A percentile compares a stretch with the other conserved stretches of the same genome.
These are phyloP conservation scores for Thermophis baileyi DNA, from an alignment of 2,113 vertebrate genomes.

Conservation along the genomic window DNA sequence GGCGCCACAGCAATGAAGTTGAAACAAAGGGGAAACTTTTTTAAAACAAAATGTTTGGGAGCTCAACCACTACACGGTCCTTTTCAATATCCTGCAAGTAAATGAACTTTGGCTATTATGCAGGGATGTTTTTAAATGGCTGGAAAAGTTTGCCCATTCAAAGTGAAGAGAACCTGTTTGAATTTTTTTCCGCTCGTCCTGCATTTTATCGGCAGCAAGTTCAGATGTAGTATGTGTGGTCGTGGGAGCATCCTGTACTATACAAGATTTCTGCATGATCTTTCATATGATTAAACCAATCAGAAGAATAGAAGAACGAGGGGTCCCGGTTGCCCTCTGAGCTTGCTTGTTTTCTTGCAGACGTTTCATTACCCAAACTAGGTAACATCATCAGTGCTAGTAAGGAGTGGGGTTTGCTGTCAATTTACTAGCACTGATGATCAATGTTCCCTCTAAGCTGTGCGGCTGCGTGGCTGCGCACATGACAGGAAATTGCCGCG, in stretches of 20 bases:
- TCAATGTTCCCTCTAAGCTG: too few species aligned
- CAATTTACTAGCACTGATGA: too few species aligned
- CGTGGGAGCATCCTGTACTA: neutral
- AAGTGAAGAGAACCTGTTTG: neutral
- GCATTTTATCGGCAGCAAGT: neutral
- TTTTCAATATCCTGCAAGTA: neutral
- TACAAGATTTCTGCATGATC: neutral
- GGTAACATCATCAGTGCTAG: too few species aligned
- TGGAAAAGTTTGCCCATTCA: neutral
- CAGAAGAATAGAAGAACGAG: neutral
- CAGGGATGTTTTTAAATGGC: neutral
- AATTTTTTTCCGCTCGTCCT: neutral
- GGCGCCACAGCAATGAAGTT: fast-evolving
- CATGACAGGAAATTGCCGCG: too few species aligned
- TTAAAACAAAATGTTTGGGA: neutral
- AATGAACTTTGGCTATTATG: neutral
- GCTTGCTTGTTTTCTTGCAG: too few species aligned
- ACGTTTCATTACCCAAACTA: too few species aligned
- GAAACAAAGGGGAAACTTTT: neutral
- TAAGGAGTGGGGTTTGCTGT: too few species aligned
- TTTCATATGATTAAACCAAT: neutral
- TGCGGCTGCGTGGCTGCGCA: too few species aligned
- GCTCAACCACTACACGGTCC: neutral
- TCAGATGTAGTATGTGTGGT: neutral
- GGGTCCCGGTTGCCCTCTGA: too few species aligned